These are phyloP conservation scores for Clarias gariepinus DNA, from an alignment of 2,113 vertebrate genomes.

Conservation along the genomic window DNA sequence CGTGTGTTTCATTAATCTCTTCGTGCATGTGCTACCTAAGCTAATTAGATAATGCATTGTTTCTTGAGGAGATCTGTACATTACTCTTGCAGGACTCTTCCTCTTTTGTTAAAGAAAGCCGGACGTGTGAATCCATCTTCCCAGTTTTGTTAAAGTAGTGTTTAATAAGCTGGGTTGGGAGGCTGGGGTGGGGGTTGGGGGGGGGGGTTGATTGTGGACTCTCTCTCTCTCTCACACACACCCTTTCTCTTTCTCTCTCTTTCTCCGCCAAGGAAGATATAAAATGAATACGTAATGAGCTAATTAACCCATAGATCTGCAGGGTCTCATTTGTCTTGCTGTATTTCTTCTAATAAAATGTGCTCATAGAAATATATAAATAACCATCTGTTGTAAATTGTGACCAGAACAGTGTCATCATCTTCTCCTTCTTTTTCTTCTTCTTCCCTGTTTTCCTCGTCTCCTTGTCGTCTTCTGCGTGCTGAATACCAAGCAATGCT, in stretches of 20 bases:
- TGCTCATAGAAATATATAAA: slow-evolving; percentile 57
- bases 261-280: slow-evolving; percentile 52
- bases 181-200: slow-evolving; percentile 23
- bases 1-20: slow-evolving; percentile 67
- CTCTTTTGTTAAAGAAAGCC: not conserved
- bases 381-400: slow-evolving; percentile 64
- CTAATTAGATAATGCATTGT: slow-evolving; percentile 70
- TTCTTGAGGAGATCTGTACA: slow-evolving; percentile 65
- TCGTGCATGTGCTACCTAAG: slow-evolving; percentile 54
- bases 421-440: not conserved
- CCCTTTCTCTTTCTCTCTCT: slow-evolving; percentile 27
- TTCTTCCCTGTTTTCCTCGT: not conserved
- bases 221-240: slow-evolving; percentile 32
- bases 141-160: slow-evolving; percentile 22
- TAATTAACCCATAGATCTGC: slow-evolving; percentile 61
- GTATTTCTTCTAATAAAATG: slow-evolving; percentile 54
- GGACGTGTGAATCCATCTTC: slow-evolving; percentile 34
- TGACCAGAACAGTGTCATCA: slow-evolving; percentile 52
- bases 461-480: slow-evolving; percentile 22
- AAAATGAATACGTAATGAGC: slow-evolving; percentile 59
- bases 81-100: slow-evolving; percentile 56
- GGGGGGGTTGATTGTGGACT: not conserved
- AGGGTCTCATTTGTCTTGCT: slow-evolving; percentile 63
- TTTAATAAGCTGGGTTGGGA: slow-evolving; percentile 42
- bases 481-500: slow-evolving; percentile 47